Conservation (phyloP, 2,888 invertebrate species). For the Noctua janthina region DNA sequence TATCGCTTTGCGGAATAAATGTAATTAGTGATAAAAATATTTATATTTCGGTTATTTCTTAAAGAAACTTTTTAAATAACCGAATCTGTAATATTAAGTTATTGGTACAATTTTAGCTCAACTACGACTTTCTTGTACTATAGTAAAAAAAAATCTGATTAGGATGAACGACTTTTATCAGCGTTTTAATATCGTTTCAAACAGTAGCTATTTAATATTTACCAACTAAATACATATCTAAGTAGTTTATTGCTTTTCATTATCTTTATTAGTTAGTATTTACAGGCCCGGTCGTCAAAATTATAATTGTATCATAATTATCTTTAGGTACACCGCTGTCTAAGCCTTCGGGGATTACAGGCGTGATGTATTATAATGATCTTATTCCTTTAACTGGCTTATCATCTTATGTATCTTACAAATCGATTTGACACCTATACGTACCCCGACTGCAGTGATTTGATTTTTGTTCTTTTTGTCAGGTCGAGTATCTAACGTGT, state of each 20-base stretch:
- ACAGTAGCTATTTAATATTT: not conserved
- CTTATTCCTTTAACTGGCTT: not conserved
- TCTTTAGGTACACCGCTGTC: too few species aligned
- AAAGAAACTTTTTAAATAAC: not conserved
- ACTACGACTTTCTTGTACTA: not conserved
- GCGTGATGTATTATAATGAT: not conserved
- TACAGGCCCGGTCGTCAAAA: not conserved
- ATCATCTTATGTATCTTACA: not conserved
- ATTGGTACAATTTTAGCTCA: not conserved
- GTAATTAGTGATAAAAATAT: constrained; percentile 2
- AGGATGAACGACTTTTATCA: constrained; percentile 26
- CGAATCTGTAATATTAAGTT: constrained; percentile 10
- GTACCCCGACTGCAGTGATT: not conserved
- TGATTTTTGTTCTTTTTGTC: not conserved
- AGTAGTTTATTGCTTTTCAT: constrained; percentile 9
- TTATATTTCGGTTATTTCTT: not conserved
- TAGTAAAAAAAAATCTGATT: not conserved
- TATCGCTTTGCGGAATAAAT: not conserved
- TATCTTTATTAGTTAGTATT: not conserved
- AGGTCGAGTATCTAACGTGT: not conserved
- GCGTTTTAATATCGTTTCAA: constrained; percentile 9
- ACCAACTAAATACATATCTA: not conserved
- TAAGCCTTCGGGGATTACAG: too few species aligned
- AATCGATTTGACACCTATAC: not conserved
- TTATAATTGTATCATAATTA: not conserved